Evolutionary conservation across 1,140 invertebrate species (phyloP), one percentile per base, ranked within the genome.

Genomic region (Lordiphosa mommai): DNA sequence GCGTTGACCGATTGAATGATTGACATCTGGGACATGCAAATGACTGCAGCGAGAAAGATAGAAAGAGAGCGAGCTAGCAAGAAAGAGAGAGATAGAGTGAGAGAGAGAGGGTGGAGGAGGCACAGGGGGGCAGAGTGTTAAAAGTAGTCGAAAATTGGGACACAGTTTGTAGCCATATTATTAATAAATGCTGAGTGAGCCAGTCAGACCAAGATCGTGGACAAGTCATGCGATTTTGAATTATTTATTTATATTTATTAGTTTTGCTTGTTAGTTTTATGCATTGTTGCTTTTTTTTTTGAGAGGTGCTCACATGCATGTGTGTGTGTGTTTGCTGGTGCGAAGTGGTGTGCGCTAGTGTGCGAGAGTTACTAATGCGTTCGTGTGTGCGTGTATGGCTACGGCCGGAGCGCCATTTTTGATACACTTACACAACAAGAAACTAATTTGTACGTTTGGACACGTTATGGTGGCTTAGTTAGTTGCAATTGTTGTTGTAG

Each of bases 21-120:
- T 80, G 65, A 82, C 71, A 82, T 61, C 60, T 74, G 56, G 56
- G 41, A 84, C 76, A 82, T 82, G 76, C 76, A 77, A 77, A 69
- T 82, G 76, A 41, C 60, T 66, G 71, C 56, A 56, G 59, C 57
- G 43, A 61, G 49, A 61, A 38, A 50, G 63, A 66, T 47, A 66
- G 33, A 67, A 32, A 23, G 14, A 48, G 30, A 57, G 67, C 44
- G 40, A 48, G 23, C 23, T 43, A 29, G 17, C 12, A 37, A 10
- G 14, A 50, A 17, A 59, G 33, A 47, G 14, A 43, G 10, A 59
- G 44, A n/a, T 27, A 67, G 32, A 14, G 7, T 37, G 17, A 20
- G 43, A 38, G 29, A 38, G 4, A 23, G 6, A 30, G 33, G 33
- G 46, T 36, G 32, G 41, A 36, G 38, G 43, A 56, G 32, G 30